A percentile compares a stretch with the other conserved stretches of the same genome.
These are phyloP conservation scores for Petrocephalus schoutedeni DNA, from an alignment of 2,797 vertebrate genomes.

Conservation along the genomic window DNA sequence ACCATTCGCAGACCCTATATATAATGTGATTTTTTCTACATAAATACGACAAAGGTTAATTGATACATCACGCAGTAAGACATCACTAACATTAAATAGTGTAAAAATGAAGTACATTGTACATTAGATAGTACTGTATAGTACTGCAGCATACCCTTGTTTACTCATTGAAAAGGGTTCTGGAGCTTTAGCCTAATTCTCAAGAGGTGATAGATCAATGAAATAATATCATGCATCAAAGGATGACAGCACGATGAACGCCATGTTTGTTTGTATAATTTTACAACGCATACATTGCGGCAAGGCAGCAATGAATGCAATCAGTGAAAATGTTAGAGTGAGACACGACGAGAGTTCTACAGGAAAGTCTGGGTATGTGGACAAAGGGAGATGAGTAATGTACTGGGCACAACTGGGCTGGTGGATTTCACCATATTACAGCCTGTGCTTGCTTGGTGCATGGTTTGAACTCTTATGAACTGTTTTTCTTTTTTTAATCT, in stretches of 20 bases:
- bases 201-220: not conserved
- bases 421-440: not conserved
- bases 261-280: not conserved
- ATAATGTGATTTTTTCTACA: too few species aligned
- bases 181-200: not conserved
- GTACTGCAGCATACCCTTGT: not conserved
- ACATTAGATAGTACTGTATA: not conserved
- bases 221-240: not conserved
- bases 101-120: not conserved
- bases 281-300: not conserved
- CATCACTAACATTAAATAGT: not conserved
- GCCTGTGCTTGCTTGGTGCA: not conserved
- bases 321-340: not conserved
- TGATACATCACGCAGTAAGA: not conserved
- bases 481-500: not conserved
- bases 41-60: too few species aligned
- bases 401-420: not conserved
- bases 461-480: not conserved
- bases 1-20: too few species aligned
- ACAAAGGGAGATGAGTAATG: not conserved
- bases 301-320: not conserved
- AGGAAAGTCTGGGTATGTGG: not conserved
- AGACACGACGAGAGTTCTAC: not conserved
- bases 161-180: not conserved
- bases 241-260: not conserved